phyloP scores from a whole-genome alignment of 2,888 invertebrate species.

The Drosophila peninsularis region DNA sequence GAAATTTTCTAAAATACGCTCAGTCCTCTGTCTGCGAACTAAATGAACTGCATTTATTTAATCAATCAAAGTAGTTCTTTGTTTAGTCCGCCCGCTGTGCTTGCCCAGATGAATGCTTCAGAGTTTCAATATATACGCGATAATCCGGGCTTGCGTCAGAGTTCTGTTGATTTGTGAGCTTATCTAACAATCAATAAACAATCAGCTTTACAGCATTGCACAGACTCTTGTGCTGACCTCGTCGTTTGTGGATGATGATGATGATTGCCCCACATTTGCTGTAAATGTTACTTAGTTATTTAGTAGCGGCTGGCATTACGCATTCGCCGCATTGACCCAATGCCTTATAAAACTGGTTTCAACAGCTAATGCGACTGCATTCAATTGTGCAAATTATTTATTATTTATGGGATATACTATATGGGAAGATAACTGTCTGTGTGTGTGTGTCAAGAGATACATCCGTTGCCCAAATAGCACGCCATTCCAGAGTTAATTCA shows the following conservation, averaged over 20 bases:
- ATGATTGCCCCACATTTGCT: constrained; percentile 33
- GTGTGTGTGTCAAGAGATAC: constrained; percentile 20
- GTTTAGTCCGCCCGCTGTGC: neutral
- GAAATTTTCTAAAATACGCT: neutral
- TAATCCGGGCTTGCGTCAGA: neutral
- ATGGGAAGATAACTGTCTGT: constrained; percentile 9
- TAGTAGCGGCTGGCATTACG: constrained; percentile 29
- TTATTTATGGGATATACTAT: neutral
- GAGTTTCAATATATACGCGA: neutral
- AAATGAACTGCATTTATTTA: neutral
- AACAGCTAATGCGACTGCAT: constrained; percentile 15
- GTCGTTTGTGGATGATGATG: constrained; percentile 4
- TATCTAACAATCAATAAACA: constrained; percentile 17
- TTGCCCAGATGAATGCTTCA: neutral
- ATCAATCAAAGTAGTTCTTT: constrained; percentile 1
- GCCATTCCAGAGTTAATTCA: constrained; percentile 29
- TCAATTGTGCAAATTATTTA: constrained; percentile 44
- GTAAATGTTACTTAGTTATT: constrained; percentile 15
- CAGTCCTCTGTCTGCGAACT: neutral
- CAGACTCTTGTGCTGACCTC: constrained; percentile 15
- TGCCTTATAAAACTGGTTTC: constrained; percentile 37
- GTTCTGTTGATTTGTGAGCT: constrained; percentile 1
- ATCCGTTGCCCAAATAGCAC: constrained; percentile 44
- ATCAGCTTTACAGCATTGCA: constrained; percentile 1
- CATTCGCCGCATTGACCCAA: constrained; percentile 47